Evolutionary conservation across 2,888 invertebrate species (phyloP).

Genomic region (Oscheius sp.): DNA sequence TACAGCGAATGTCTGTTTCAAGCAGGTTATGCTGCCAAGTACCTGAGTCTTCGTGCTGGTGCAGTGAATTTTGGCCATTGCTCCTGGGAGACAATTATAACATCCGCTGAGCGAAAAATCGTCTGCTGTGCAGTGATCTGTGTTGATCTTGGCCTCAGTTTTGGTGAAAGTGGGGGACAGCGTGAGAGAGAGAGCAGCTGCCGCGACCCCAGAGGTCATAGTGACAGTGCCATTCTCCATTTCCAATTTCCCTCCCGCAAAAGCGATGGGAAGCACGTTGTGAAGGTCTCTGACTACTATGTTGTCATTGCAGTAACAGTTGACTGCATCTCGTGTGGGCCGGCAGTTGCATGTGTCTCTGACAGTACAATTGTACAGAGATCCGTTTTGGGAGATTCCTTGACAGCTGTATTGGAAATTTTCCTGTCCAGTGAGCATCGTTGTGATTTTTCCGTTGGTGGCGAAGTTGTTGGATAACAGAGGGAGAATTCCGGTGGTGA

Average conservation of each 20-base stretch:
- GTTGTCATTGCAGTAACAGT: neutral
- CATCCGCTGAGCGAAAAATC: neutral
- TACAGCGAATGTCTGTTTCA: neutral
- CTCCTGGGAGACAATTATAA: neutral
- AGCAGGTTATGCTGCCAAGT: neutral
- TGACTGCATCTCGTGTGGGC: neutral
- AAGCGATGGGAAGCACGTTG: neutral
- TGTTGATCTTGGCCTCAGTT: neutral
- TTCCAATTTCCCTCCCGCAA: neutral
- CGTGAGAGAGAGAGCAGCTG: neutral
- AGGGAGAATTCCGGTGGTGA: too few relatives aligned
- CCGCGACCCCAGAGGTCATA: neutral
- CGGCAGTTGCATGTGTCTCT: neutral
- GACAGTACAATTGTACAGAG: neutral
- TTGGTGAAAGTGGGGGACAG: neutral
- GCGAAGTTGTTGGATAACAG: too few relatives aligned
- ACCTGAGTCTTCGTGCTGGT: neutral
- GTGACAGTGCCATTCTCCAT: neutral
- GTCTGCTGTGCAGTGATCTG: neutral
- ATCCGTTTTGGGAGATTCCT: neutral
- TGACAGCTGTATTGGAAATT: neutral
- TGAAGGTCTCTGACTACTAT: neutral
- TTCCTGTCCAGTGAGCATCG: too few relatives aligned
- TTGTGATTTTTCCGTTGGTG: too few relatives aligned
- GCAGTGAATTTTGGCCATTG: neutral